Conservation (phyloP, 2,113 vertebrate genomes). For the Oreocharis arfaki region DNA sequence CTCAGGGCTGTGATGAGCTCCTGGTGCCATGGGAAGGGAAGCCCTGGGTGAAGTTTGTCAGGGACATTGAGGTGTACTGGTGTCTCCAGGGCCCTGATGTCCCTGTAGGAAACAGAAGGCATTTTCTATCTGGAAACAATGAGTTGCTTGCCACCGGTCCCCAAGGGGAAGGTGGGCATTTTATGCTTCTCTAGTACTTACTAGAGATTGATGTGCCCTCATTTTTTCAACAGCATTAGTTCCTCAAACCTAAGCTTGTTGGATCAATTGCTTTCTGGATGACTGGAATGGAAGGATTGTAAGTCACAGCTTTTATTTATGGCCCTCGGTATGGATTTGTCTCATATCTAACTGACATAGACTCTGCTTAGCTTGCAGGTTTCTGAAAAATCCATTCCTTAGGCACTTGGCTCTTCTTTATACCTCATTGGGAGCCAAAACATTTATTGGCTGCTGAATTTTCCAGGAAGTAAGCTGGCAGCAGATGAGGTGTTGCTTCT, state of each 20-base stretch:
- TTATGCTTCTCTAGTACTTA: neutral
- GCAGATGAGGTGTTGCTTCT: neutral
- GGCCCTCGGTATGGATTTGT: constrained; percentile 16
- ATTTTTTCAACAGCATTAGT: neutral
- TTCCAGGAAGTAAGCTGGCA: constrained; percentile 31
- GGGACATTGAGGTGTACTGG: too few species aligned
- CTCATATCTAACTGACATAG: constrained; percentile 1
- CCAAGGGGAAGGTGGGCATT: neutral
- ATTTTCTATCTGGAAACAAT: neutral
- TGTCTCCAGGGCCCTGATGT: neutral
- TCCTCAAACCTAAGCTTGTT: constrained; percentile 1
- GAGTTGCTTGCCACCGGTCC: neutral
- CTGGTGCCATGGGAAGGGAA: accelerated
- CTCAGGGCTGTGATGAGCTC: neutral
- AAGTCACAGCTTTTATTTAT: constrained; percentile 41
- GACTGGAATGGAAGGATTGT: constrained; percentile 5
- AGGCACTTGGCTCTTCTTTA: constrained; percentile 1
- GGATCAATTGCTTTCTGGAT: constrained; percentile 37
- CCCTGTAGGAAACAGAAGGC: neutral
- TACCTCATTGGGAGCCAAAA: neutral
- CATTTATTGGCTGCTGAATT: neutral
- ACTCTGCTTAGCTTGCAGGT: constrained; percentile 22
- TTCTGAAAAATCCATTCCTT: constrained; percentile 45
- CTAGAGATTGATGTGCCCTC: neutral
- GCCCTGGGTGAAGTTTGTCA: neutral